Evolutionary conservation across 1,140 invertebrate species (phyloP).

Genomic region (Matsumurasca onukii): DNA sequence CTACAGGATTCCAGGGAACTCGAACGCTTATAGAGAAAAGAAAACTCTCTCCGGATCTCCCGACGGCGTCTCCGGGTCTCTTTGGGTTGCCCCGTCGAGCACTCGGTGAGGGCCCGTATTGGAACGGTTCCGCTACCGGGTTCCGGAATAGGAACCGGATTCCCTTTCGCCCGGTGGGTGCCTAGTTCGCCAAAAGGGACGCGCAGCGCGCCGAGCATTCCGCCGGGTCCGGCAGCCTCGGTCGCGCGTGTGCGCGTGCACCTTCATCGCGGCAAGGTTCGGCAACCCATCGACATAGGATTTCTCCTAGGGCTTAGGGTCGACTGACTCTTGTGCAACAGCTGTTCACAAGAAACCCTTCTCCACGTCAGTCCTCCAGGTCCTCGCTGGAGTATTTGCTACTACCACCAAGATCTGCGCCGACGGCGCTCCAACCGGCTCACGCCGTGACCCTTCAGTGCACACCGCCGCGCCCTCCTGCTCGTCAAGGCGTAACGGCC

Average conservation of each 20-base stretch:
- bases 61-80: conserved; percentile 27
- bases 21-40: conserved; percentile 28
- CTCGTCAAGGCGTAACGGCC: too few species aligned
- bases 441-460: conserved; percentile 65
- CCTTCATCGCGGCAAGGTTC: neutral
- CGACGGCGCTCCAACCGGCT: conserved; percentile 74
- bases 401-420: conserved; percentile 84
- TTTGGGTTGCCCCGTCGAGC: conserved; percentile 53
- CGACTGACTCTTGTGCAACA: conserved; percentile 87
- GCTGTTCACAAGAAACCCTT: conserved; percentile 90
- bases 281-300: conserved; percentile 29
- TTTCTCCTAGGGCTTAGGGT: conserved; percentile 71
- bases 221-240: too few species aligned
- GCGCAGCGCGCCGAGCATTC: too few species aligned
- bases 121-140: conserved; percentile 63
- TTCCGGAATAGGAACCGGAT: conserved; percentile 73
- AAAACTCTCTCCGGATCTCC: conserved; percentile 19
- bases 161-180: conserved; percentile 61
- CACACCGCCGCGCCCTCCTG: conserved; percentile 72
- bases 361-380: conserved; percentile 80
- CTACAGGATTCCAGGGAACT: conserved; percentile 20
- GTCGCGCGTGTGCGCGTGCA: too few species aligned
- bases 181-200: neutral
- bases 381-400: conserved; percentile 63
- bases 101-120: conserved; percentile 30